phyloP scores from a whole-genome alignment of 2,113 vertebrate genomes.

The Eolophus roseicapilla region DNA sequence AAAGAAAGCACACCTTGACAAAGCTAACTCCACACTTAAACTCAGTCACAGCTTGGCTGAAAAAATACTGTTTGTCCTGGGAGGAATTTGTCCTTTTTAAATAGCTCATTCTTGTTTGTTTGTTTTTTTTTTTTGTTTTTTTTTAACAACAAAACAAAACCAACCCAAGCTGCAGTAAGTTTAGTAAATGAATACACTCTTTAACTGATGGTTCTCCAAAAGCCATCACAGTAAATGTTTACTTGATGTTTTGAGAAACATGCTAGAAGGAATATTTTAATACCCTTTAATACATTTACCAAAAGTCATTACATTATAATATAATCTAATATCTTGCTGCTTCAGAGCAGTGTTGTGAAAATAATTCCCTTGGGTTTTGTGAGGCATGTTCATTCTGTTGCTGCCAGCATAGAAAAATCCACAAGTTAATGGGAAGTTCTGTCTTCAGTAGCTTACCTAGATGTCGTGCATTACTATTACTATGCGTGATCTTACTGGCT shows the following conservation, averaged over 20 bases:
- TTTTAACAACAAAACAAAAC: neutral
- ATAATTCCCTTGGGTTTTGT: neutral
- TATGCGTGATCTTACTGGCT: neutral
- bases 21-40: neutral
- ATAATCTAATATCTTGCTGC: neutral
- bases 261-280: neutral
- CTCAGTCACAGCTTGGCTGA: neutral
- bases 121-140: no score
- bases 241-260: neutral
- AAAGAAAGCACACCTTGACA: neutral
- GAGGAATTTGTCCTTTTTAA: neutral
- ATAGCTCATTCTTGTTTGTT: neutral
- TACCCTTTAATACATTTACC: neutral
- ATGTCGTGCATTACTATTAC: neutral
- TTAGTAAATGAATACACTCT: neutral
- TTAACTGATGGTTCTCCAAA: no score
- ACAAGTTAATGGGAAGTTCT: neutral
- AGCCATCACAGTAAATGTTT: no score
- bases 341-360: neutral
- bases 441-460: neutral
- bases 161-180: neutral
- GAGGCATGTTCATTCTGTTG: neutral
- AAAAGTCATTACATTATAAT: neutral
- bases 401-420: neutral
- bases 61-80: neutral